These are phyloP conservation scores for Sebastes wilsoni DNA, from an alignment of 2,797 vertebrate genomes.

Conservation along the genomic window DNA sequence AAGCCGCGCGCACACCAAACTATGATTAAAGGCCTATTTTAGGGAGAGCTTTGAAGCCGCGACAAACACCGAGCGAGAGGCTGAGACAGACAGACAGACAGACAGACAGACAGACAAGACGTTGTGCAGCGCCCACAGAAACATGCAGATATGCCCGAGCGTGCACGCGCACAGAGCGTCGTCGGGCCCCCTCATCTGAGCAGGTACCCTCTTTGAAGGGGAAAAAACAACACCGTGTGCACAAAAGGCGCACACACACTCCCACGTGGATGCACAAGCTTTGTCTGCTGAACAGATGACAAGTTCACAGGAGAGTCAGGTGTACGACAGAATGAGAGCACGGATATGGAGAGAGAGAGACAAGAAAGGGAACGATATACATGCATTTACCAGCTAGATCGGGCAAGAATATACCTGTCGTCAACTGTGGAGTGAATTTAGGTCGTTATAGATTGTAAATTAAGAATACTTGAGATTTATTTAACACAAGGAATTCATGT, in stretches of 20 bases:
- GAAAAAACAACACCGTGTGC: constrained; percentile 14
- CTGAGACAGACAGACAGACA: constrained; percentile 25
- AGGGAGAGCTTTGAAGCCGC: constrained; percentile 79
- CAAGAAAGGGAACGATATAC: constrained; percentile 22
- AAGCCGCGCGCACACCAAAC: constrained; percentile 75
- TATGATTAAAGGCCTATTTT: constrained; percentile 87
- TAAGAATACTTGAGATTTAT: constrained; percentile 13
- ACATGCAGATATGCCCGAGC: constrained; percentile 31
- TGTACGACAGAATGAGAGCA: constrained; percentile 77
- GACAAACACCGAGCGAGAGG: constrained; percentile 59
- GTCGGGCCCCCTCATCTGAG: constrained; percentile 32
- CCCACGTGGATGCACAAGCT: constrained; percentile 43
- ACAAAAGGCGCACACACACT: constrained; percentile 44
- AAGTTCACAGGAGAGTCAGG: constrained; percentile 64
- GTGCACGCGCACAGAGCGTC: background rate
- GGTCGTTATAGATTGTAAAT: constrained; percentile 15
- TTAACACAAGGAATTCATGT: background rate
- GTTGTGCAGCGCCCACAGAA: constrained; percentile 41
- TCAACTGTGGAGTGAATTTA: background rate
- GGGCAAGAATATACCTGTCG: constrained; percentile 1
- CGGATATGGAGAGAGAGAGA: constrained; percentile 16
- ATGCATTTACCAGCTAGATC: background rate
- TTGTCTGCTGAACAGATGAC: constrained; percentile 52
- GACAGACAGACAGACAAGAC: constrained; percentile 46
- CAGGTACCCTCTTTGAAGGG: constrained; percentile 59